Evolutionary conservation across 2,797 vertebrate species (phyloP).

Genomic region (Peromyscus aztecus): DNA sequence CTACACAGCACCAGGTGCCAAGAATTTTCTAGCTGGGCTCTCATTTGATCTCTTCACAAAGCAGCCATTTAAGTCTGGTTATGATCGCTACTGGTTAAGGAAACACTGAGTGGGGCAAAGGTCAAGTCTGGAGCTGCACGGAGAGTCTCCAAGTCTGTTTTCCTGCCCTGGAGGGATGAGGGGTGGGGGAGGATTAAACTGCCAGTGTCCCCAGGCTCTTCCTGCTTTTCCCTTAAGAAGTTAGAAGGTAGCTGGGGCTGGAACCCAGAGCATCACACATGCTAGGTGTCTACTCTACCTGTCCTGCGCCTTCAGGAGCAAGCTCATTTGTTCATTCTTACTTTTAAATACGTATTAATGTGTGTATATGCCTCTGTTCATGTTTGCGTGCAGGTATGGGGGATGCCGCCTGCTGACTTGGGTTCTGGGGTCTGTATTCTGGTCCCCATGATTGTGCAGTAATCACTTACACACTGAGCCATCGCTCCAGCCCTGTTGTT

Average conservation of each 20-base stretch:
- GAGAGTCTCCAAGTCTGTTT: constrained; percentile 22
- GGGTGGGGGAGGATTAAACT: neutral
- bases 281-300: neutral
- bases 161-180: neutral
- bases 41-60: constrained; percentile 30
- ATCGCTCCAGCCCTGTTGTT: neutral
- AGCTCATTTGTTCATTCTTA: neutral
- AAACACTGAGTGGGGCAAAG: neutral
- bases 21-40: neutral
- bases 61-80: neutral
- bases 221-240: neutral
- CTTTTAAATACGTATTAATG: neutral
- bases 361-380: neutral
- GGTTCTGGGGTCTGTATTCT: neutral
- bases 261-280: neutral
- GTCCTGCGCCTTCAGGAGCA: neutral
- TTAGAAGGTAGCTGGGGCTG: neutral
- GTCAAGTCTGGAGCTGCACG: neutral
- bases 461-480: neutral
- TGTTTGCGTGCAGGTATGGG: neutral
- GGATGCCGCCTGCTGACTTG: neutral
- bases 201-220: neutral
- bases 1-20: neutral
- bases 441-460: neutral
- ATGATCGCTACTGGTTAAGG: neutral